Evolutionary conservation across 2,888 invertebrate species (phyloP).

Genomic region (Pyralis farinalis): DNA sequence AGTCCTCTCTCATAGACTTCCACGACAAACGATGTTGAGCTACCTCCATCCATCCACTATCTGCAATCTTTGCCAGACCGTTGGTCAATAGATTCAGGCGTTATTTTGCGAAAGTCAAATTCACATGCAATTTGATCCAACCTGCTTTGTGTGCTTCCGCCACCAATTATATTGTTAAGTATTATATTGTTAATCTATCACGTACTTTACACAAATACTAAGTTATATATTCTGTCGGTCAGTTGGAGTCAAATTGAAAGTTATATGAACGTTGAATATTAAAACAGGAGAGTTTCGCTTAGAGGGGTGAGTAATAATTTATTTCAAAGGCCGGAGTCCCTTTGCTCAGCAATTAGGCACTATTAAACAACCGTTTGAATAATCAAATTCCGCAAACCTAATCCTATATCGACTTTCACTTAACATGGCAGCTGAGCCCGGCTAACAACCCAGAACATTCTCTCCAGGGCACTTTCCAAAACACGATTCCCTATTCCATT

Average conservation of each 20-base stretch:
- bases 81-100: too few species aligned
- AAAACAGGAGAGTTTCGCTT: constrained; percentile 4
- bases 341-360: constrained; percentile 23
- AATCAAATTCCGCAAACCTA: constrained; percentile 65
- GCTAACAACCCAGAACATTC: constrained; percentile 69
- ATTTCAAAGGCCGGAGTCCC: constrained; percentile 4
- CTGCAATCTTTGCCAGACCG: too few species aligned
- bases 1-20: too few species aligned
- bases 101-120: too few species aligned
- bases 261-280: constrained; percentile 7
- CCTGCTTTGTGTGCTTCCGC: too few species aligned
- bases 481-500: constrained; percentile 79
- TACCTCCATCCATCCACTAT: too few species aligned
- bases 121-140: too few species aligned
- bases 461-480: constrained; percentile 75
- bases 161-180: too few species aligned
- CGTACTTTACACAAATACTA: too few species aligned
- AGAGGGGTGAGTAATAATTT: constrained; percentile 7
- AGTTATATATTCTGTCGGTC: background rate
- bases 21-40: too few species aligned
- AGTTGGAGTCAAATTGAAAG: background rate
- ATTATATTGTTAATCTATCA: too few species aligned
- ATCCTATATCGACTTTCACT: constrained; percentile 75
- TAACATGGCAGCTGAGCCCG: constrained; percentile 48
- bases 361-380: constrained; percentile 49